Conservation (phyloP, 2,113 vertebrate species). For the Lucifuga dentata region DNA sequence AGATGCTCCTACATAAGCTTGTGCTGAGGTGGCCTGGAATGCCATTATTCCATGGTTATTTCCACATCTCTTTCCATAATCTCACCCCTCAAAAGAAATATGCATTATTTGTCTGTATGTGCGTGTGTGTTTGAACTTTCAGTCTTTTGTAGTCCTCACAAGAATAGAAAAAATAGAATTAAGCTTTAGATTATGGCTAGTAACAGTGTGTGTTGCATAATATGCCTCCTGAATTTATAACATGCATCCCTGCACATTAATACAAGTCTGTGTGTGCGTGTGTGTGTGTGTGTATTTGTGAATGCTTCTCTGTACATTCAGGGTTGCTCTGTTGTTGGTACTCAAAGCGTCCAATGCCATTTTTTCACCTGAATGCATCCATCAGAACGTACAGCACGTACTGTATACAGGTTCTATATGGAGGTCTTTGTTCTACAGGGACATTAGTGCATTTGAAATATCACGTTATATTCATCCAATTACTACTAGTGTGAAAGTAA, state of each 20-base stretch:
- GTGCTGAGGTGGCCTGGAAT: constrained; percentile 12
- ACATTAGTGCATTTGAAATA: not conserved
- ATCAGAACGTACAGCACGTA: too few relatives aligned
- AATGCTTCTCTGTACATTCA: constrained; percentile 7
- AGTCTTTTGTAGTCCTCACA: not conserved
- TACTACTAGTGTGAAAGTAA: too few relatives aligned
- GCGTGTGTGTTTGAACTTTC: not conserved
- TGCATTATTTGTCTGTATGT: not conserved
- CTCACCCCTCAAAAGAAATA: not conserved
- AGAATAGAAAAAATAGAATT: too few relatives aligned
- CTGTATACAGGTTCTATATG: not conserved
- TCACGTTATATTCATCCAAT: too few relatives aligned
- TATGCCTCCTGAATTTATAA: constrained; percentile 1
- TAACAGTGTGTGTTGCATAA: not conserved
- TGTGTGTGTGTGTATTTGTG: not conserved
- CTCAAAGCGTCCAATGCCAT: too few relatives aligned
- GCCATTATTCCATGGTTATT: constrained; percentile 6
- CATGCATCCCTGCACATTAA: not conserved
- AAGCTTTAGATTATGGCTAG: not conserved
- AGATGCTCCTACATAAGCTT: constrained; percentile 21
- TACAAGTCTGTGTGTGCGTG: not conserved
- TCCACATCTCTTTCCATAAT: not conserved
- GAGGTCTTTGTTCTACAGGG: not conserved
- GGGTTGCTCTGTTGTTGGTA: constrained; percentile 4
- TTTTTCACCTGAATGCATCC: not conserved